Conservation (phyloP, 2,888 invertebrate species). For the Agapostemon virescens region DNA sequence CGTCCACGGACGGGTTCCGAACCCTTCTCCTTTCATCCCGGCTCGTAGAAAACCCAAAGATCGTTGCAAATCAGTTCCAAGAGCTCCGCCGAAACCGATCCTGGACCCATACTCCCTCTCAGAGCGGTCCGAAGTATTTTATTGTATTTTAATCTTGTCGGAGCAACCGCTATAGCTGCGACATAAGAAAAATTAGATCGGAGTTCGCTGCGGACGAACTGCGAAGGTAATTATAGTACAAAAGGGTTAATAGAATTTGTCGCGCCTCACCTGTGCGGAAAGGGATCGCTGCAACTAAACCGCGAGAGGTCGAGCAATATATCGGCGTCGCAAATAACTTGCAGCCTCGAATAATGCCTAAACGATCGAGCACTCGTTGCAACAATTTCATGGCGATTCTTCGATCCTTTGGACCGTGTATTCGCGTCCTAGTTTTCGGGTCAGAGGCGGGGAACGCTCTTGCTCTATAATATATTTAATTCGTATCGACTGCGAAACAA, state of each 20-base stretch:
- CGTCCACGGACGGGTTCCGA: not conserved
- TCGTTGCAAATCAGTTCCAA: not conserved
- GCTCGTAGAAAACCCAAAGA: not conserved
- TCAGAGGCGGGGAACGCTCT: no score
- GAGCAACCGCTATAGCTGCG: not conserved
- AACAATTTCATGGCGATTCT: not conserved
- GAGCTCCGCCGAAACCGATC: not conserved
- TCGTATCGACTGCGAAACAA: no score
- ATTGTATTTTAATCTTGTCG: no score
- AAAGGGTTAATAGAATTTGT: not conserved
- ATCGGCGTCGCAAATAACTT: not conserved
- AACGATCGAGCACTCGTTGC: not conserved
- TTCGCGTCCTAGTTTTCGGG: no score
- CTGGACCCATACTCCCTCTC: not conserved
- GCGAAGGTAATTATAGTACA: not conserved
- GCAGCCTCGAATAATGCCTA: not conserved
- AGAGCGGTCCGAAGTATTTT: not conserved
- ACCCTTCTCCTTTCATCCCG: not conserved
- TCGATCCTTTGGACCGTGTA: no score
- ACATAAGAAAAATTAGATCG: not conserved
- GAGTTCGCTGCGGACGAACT: not conserved
- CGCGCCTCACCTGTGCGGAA: not conserved
- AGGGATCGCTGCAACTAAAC: conserved; percentile 4
- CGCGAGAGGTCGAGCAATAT: not conserved
- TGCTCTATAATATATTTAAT: no score